phyloP scores from a whole-genome alignment of 2,797 vertebrate species.

The Echiichthys vipera region DNA sequence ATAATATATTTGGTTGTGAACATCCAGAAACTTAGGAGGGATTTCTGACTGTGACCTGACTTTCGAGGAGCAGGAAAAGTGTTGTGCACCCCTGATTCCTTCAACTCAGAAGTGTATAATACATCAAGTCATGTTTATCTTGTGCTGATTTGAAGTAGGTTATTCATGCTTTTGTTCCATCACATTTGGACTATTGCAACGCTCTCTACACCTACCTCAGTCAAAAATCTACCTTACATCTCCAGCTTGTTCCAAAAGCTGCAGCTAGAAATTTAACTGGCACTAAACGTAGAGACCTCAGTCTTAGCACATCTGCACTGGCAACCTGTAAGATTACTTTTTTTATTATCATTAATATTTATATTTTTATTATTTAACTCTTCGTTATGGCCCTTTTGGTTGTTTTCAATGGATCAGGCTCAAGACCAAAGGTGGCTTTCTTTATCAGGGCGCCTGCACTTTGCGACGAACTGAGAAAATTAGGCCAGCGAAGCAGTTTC shows the following conservation, averaged over 20 bases:
- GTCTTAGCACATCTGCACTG: not conserved
- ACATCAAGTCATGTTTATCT: not conserved
- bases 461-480: too few species aligned
- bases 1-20: constrained; percentile 21
- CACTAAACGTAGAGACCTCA: not conserved
- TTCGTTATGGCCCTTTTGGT: too few species aligned
- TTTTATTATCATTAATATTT: not conserved
- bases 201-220: not conserved
- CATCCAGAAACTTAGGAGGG: not conserved
- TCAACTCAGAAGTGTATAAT: too few species aligned
- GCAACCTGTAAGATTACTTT: not conserved
- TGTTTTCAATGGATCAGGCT: too few species aligned
- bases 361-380: not conserved
- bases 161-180: not conserved
- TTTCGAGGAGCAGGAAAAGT: not conserved
- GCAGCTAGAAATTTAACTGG: not conserved
- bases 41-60: not conserved
- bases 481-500: too few species aligned
- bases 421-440: too few species aligned
- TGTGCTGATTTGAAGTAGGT: not conserved
- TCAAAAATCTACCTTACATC: not conserved
- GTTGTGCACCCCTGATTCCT: too few species aligned
- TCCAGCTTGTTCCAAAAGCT: not conserved
- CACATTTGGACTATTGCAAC: not conserved
- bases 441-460: too few species aligned